Evolutionary conservation across 2,113 vertebrate genomes (phyloP), one percentile per base, ranked within the genome.

Genomic region (Hydrolagus affinis): DNA sequence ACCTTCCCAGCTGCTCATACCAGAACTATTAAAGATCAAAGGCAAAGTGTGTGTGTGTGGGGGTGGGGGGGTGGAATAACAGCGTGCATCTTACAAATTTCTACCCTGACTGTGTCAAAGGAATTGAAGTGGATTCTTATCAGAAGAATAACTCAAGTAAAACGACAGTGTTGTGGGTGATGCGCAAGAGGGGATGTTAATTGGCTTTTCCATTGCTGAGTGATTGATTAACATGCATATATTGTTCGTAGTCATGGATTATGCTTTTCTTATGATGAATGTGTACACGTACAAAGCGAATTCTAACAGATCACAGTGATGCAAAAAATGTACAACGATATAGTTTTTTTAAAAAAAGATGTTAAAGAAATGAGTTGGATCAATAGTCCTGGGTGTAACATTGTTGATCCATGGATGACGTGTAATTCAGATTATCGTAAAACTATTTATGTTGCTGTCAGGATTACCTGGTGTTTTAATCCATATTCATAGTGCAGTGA

Each of bases 11-110:
- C 78, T 83, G 78, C 30, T 32, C 17, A 30, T 19, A 32, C 3
- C 60, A 83, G 62, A 19, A 68, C 62, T 83, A 83, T 68, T 66
- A 32, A 44, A 83, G 60, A 83, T 83, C 78, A 83, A 83, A 83
- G 25, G 14, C 23, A 83, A 44, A 83, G 15, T 83, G n/a, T n/a
- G n/a, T n/a, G n/a, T n/a, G n/a, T n/a, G n/a, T n/a, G n/a, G n/a
- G n/a, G n/a, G n/a, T n/a, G n/a, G n/a, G 44, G 44, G 25, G 30
- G 30, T 30, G 6, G 9, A 28, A 62, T 62, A 62, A 80, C 15
- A 3, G 30, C 15, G 71, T 28, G 11, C 28, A 66, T 23, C 28
- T 66, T 21, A 66, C 66, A 19, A 68, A 15, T 66, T 83, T 83
- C 78, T 83, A 21, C 11, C 14, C 7, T 68, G 25, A 15, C 21